Base-by-base conservation (phyloP, 2,113 vertebrate genomes). In the Tenebrosternarchus preto region DNA sequence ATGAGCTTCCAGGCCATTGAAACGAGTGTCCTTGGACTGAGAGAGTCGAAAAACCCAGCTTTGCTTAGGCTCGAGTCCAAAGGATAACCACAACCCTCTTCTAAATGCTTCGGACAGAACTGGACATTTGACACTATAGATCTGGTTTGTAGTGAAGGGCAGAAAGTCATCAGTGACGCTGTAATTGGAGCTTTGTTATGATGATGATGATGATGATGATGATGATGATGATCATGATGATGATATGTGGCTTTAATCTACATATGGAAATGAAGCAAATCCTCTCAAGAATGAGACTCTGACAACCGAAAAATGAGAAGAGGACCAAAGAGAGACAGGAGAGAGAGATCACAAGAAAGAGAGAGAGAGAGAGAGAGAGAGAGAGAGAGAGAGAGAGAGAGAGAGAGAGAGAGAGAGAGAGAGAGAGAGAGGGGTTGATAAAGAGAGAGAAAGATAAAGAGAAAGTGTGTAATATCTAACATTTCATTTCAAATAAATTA, bases 401-500 rank as follows among this genome's bases (percentile, higher is more conserved):
- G 4, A 77, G 64, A 83, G 53, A 84, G 56, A 79, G 15, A 78
- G 20, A 36, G 25, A 72, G 43, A 33, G 36, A 63, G 66, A 15
- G 66, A n/a, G n/a, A n/a, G n/a, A n/a, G 43, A 12, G 11, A 8
- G 36, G 12, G 69, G 20, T 39, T 2, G 5, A 5, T 4, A 67
- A 17, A 81, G 60, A 19, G 4, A 77, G 64, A 83, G 53, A 84
- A 60, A 79, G 15, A 78, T 22, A 36, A 29, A 72, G 43, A 33
- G 36, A 63, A 72, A 15, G 66, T 29, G 55, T 31, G 70, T 68
- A 17, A 82, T 63, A 84, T 83, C 79, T 76, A 78, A 82, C 69
- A 79, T 80, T 84, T 53, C 80, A 85, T 85, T 73, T 77, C 85
- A 87, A 74, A 87, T 82, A 33, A 82, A 82, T 84, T 15, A 86